Base-by-base conservation (phyloP, 1,140 invertebrate genomes). In the Tribolium madens region DNA sequence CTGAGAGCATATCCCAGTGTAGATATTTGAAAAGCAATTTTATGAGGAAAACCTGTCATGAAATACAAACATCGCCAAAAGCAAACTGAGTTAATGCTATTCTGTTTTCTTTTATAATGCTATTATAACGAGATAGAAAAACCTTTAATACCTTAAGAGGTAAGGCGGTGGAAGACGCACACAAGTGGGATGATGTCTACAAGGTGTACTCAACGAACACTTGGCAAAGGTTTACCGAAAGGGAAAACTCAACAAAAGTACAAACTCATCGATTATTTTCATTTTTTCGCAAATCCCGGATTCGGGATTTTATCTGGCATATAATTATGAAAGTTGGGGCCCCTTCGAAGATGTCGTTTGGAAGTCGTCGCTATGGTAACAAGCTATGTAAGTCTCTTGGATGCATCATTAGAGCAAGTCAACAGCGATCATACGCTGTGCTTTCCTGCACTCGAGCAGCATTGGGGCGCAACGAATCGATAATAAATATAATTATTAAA, bases 41-140 rank as follows among this genome's bases (percentile, higher is more conserved):
- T 64, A 64, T 64, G 57, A 33, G 36, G 57, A 33, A 64, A 64
- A 26, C 57, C 57, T 64, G 57, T 64, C 57, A 64, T 36, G 57
- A 26, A 64, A 64, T 33, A 64, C 57, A 76, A 76, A 69, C 74
- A 76, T 64, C 60, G 74, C 50, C 60, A 21, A 76, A 75, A 69
- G 74, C 74, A 76, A 76, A 76, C 74, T 76, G 31, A 76, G 60
- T 76, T 76, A 76, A 76, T 76, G 74, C 60, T 53, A 69, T 76
- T 76, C 74, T 76, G 74, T 76, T 76, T 76, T 76, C 74, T 68
- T 76, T 76, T 76, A 76, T 76, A 76, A 76, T 76, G 42, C 74
- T 76, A 76, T 76, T 76, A 76, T 76, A 76, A 76, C 74, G 68
- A 76, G 74, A 70, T 69, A 68, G 74, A 76, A 76, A 76, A 76